Base-by-base conservation (phyloP, 2,113 vertebrate species). In the Takifugu bimaculatus region DNA sequence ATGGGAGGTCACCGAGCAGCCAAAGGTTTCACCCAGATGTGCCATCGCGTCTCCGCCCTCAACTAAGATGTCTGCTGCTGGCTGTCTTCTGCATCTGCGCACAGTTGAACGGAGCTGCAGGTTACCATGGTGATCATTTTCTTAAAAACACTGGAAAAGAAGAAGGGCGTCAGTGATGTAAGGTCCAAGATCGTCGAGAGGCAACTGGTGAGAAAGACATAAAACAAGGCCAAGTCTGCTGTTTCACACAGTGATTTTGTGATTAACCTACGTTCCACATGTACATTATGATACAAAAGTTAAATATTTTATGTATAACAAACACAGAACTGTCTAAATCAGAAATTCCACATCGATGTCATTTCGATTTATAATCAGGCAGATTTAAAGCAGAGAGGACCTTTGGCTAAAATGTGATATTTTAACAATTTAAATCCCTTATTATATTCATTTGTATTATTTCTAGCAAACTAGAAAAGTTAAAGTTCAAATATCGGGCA, bases 61-160 rank as follows among this genome's bases (percentile, higher is more conserved):
- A 2, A 63, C 42, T 84, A 81, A 87, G 44, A 89, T 89, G 85
- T 81, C 86, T 73, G 73, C 73, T 49, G 2, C 28, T 60, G 39
- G 73, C 71, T 81, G 79, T 78, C 57, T 80, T 54, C 76, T 79
- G 67, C 67, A 78, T 65, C 68, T 58, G 13, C 70, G 72, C 53
- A 57, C 60, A 75, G 54, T 59, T 63, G 86, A 85, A 72, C 78
- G 62, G 71, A 81, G 76, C 81, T 59, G 60, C 49, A 45, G 57
- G 67, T 70, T 89, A 92, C 90, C 89, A 94, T 94, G 93, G 92
- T 94, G 93, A 94, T 93, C 85, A 90, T 93, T 86, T 90, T 91
- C 85, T 90, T 92, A 76, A 92, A 93, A 92, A 90, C 88, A 88
- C 86, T 91, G 89, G 88, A 91, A 84, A 91, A 91, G 89, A 93